Evolutionary conservation across 1,140 invertebrate genomes (phyloP).

Genomic region (Pissodes strobi): DNA sequence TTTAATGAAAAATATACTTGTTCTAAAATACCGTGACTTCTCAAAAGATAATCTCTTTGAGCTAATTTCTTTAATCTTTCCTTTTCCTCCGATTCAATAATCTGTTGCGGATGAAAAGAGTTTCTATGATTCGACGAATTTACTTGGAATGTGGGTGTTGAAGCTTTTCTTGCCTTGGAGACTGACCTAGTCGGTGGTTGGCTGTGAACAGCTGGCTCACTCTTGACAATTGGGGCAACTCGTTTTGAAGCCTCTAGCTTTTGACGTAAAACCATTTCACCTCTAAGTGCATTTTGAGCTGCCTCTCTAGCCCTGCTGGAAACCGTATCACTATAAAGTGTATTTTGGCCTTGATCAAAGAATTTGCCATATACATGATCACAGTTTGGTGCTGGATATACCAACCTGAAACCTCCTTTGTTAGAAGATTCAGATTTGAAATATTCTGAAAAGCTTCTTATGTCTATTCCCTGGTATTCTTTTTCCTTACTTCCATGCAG

Average conservation of each 20-base stretch:
- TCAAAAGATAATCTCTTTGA: slow-evolving; percentile 66
- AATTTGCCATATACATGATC: slow-evolving; percentile 59
- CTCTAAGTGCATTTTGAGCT: slow-evolving; percentile 63
- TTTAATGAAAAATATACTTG: slow-evolving; percentile 63
- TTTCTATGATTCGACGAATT: slow-evolving; percentile 40
- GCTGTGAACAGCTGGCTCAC: slow-evolving; percentile 4
- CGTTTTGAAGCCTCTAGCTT: slow-evolving; percentile 52
- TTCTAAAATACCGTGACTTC: slow-evolving; percentile 67
- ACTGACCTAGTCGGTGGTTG: not conserved
- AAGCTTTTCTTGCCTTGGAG: slow-evolving; percentile 23
- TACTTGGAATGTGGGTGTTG: not conserved
- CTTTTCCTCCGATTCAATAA: slow-evolving; percentile 67
- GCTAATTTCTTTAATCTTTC: slow-evolving; percentile 63
- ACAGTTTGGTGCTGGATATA: slow-evolving; percentile 37
- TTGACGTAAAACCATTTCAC: slow-evolving; percentile 64
- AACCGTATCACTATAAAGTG: slow-evolving; percentile 78
- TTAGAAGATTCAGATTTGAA: slow-evolving; percentile 49
- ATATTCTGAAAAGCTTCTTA: slow-evolving; percentile 46
- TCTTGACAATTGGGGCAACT: slow-evolving; percentile 35
- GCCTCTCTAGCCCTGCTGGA: slow-evolving; percentile 74
- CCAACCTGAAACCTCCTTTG: slow-evolving; percentile 68
- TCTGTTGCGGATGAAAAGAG: slow-evolving; percentile 66
- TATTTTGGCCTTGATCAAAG: slow-evolving; percentile 73
- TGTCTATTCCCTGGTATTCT: slow-evolving; percentile 42
- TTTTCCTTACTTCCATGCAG: slow-evolving; percentile 60